These are phyloP conservation scores for Corythaixoides concolor DNA, from an alignment of 2,113 vertebrate species.

Conservation along the genomic window DNA sequence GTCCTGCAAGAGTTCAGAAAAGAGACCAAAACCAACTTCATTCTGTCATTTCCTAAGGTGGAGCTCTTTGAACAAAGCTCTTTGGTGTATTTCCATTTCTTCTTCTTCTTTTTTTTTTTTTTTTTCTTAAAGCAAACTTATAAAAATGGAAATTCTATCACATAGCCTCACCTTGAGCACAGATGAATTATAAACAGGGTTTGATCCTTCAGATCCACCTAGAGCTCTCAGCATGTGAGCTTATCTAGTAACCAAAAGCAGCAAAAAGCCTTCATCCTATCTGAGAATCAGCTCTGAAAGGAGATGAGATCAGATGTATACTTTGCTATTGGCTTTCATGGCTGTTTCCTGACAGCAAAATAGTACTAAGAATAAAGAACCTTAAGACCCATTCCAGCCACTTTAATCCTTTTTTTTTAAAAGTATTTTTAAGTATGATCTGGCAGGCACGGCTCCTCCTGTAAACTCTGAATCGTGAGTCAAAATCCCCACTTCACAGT, in stretches of 20 bases:
- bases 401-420: background rate
- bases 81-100: conserved; percentile 45
- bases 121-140: conserved; percentile 20
- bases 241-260: conserved; percentile 65
- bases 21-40: conserved; percentile 19
- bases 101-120: background rate
- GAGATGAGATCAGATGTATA: conserved; percentile 49
- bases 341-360: conserved; percentile 47
- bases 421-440: background rate
- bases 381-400: background rate
- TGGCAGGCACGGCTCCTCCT: background rate
- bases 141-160: conserved; percentile 65
- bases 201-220: conserved; percentile 64
- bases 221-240: conserved; percentile 60
- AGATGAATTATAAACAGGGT: conserved; percentile 64
- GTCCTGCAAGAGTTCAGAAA: conserved; percentile 19
- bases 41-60: conserved; percentile 38
- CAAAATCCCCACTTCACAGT: background rate
- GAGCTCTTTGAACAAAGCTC: conserved; percentile 26
- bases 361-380: conserved; percentile 40
- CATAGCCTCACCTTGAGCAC: conserved; percentile 55
- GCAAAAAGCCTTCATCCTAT: conserved; percentile 59
- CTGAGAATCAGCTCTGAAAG: conserved; percentile 56
- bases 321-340: conserved; percentile 47
- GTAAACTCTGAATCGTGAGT: background rate